Percentiles rank a stretch among this genome's conserved stretches.
These are phyloP conservation scores for Polyommatus iphigenia DNA, from an alignment of 2,888 invertebrate species.

Conservation along the genomic window DNA sequence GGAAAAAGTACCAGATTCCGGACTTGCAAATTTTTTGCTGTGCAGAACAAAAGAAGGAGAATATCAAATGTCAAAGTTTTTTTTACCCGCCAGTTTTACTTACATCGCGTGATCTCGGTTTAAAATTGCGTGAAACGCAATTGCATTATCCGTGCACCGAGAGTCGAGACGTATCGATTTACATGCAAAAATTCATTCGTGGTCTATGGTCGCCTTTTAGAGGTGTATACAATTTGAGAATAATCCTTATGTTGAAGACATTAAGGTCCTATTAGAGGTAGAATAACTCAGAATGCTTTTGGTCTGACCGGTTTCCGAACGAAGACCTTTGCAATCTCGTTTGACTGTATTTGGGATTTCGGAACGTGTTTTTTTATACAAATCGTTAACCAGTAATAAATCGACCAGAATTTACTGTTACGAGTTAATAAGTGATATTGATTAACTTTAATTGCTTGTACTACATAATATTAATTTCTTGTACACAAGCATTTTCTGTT, in stretches of 20 bases:
- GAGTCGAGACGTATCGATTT: slow-evolving; percentile 56
- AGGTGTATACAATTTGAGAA: background rate
- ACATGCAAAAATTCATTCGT: slow-evolving; percentile 63
- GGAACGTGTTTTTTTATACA: slow-evolving; percentile 36
- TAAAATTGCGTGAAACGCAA: slow-evolving; percentile 34
- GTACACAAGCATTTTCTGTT: too few relatives aligned
- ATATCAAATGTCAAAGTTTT: slow-evolving; percentile 20
- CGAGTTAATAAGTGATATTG: background rate
- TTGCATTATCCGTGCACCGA: slow-evolving; percentile 40
- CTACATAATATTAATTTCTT: background rate
- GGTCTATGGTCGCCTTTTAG: slow-evolving; percentile 49
- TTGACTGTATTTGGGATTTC: slow-evolving; percentile 45
- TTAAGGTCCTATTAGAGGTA: background rate
- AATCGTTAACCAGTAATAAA: slow-evolving; percentile 7
- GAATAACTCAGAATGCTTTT: slow-evolving; percentile 37
- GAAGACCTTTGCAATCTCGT: slow-evolving; percentile 48
- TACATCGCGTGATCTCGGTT: slow-evolving; percentile 6
- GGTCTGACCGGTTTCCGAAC: slow-evolving; percentile 58
- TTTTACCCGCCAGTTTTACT: background rate
- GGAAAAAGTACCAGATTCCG: background rate
- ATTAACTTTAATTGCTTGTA: background rate
- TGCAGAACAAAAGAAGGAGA: slow-evolving; percentile 1
- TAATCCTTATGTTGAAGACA: background rate
- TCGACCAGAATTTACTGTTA: background rate
- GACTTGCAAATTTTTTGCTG: background rate